phyloP scores from a whole-genome alignment of 2,888 invertebrate genomes.

The Rhodophaea formosa region DNA sequence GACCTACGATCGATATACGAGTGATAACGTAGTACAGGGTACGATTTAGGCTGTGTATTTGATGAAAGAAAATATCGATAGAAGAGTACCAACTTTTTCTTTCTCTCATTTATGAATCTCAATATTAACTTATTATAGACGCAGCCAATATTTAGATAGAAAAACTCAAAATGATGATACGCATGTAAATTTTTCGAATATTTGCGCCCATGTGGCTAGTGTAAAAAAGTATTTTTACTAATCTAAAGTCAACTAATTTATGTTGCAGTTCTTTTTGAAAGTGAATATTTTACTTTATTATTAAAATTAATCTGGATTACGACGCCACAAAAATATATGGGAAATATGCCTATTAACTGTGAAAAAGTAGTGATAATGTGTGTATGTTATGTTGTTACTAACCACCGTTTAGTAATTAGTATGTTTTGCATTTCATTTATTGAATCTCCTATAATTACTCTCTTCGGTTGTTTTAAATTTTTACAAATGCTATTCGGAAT shows the following conservation, averaged over 20 bases:
- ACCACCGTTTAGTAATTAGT: slow-evolving; percentile 44
- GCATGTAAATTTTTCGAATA: too few species aligned
- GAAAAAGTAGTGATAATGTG: slow-evolving; percentile 14
- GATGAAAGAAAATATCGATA: not conserved
- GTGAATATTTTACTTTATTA: not conserved
- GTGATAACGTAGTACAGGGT: slow-evolving; percentile 21
- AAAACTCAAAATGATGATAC: too few species aligned
- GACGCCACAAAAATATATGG: not conserved
- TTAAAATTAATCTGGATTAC: not conserved
- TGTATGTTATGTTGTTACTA: slow-evolving; percentile 33
- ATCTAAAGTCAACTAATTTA: not conserved
- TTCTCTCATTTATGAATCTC: slow-evolving; percentile 1
- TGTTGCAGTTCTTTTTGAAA: not conserved
- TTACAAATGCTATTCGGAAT: not conserved
- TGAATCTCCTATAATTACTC: slow-evolving; percentile 2
- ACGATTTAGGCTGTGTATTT: not conserved
- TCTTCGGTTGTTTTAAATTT: not conserved
- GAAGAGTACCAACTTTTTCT: too few species aligned
- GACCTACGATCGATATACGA: slow-evolving; percentile 19
- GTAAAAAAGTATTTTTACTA: not conserved
- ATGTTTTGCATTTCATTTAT: slow-evolving; percentile 22
- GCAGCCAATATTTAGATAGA: not conserved
- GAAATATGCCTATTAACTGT: not conserved
- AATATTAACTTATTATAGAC: not conserved
- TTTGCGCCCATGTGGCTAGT: not conserved